Evolutionary conservation across 2,113 vertebrate species (phyloP), one percentile per base, ranked within the genome.

Genomic region (Mustela lutreola): DNA sequence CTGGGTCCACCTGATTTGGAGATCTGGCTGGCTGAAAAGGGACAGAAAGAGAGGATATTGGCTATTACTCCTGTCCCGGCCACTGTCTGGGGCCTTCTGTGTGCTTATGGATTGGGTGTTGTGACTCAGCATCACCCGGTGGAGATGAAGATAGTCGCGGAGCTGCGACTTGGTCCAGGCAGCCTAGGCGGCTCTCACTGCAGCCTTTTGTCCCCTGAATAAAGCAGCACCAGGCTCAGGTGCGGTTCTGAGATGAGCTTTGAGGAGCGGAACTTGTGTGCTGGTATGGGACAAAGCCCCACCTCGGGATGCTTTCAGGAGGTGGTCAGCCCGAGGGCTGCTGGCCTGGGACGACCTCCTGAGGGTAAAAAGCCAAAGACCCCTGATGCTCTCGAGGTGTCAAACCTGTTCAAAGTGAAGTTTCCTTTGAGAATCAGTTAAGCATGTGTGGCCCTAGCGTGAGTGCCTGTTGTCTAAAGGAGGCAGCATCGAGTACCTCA

Each of bases 51-150:
- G 79, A 28, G 1, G 4, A 8, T 1, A 3, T 2, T 36, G 58
- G 75, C 36, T 65, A 24, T 33, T 10, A 9, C 2, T 16, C 48
- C 33, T 9, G 21, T 21, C 4, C 58, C 33, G 11, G 67, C 19
- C 39, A 3, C 70, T 24, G 15, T 6, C 31, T 2, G 56, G 28
- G 50, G 18, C 5, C 1, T 3, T 50, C 53, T 31, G 9, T 62
- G 39, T 21, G 18, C 56, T 11, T 15, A 1, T 1, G 21, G 12
- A 9, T 4, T 0, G 2, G 65, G 26, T 12, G 10, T 53, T 39
- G 39, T 1, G 71, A 26, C 5, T 4, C 33, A 11, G 0, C 1
- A 36, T 21, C 14, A 4, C 26, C 21, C 1, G 4, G 19, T 12
- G 36, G 58, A 65, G 39, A 15, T 10, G 60, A 45, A 18, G 89